Percentiles rank a stretch among this genome's conserved stretches.
Conservation (phyloP, 1,140 invertebrate genomes). For the Stegodyphus mimosarum region DNA sequence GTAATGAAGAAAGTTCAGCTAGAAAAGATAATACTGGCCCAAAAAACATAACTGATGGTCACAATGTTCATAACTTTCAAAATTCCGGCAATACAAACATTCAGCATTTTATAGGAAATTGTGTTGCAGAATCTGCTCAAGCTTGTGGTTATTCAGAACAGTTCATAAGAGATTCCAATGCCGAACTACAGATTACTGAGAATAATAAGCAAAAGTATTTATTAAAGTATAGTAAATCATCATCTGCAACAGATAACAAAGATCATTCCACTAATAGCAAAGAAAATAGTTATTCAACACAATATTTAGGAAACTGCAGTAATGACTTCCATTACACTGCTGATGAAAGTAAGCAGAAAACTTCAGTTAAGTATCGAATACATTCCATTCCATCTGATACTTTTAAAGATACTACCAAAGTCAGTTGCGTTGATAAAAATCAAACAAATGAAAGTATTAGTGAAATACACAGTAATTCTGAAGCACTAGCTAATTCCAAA, state of each 20-base stretch:
- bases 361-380: too few species aligned
- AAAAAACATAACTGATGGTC: background rate
- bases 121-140: too few species aligned
- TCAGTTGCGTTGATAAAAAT: too few species aligned
- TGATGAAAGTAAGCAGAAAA: too few species aligned
- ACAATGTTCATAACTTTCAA: background rate
- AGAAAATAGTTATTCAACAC: background rate
- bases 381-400: too few species aligned
- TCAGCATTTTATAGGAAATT: too few species aligned
- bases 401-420: background rate
- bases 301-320: background rate
- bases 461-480: background rate
- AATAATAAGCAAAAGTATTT: background rate
- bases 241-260: background rate
- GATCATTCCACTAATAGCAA: background rate
- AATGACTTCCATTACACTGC: background rate
- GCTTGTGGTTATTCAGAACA: background rate
- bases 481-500: background rate
- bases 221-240: background rate
- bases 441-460: too few species aligned
- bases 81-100: background rate
- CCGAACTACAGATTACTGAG: background rate
- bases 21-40: background rate
- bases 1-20: slow-evolving; percentile 8
- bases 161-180: background rate